A percentile compares a stretch with the other conserved stretches of the same genome.
Evolutionary conservation across 1,140 invertebrate genomes (phyloP).

Genomic region (Cydia pomonella): DNA sequence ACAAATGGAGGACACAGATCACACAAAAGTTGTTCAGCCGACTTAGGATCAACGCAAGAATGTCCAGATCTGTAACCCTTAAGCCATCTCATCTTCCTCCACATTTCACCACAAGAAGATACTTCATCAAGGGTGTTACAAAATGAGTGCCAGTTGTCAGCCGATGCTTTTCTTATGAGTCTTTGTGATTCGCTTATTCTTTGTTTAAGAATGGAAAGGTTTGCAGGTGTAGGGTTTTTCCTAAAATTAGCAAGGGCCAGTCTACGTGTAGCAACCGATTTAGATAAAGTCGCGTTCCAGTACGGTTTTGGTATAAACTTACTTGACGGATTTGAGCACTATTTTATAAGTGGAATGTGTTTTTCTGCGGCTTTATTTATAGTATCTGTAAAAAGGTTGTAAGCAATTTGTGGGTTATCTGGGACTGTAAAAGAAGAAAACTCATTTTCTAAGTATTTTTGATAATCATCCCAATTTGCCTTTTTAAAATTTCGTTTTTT

Average conservation of each 20-base stretch:
- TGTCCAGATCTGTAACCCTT: constrained; percentile 35
- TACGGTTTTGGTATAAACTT: constrained; percentile 38
- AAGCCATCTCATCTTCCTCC: constrained; percentile 43
- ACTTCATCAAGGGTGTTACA: constrained; percentile 32
- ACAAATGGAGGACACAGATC: constrained; percentile 38
- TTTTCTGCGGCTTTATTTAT: constrained; percentile 24
- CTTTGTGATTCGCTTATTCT: constrained; percentile 23
- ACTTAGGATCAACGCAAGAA: constrained; percentile 11
- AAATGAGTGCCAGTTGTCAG: constrained; percentile 29
- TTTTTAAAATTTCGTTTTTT: constrained; percentile 31
- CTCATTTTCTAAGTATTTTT: not conserved
- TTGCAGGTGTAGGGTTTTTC: constrained; percentile 36
- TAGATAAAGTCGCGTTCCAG: constrained; percentile 17
- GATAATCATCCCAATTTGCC: constrained; percentile 39
- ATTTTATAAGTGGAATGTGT: constrained; percentile 38
- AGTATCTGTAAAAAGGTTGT: constrained; percentile 34
- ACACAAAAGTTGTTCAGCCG: constrained; percentile 32
- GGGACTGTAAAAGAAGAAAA: not conserved
- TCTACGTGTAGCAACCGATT: constrained; percentile 27
- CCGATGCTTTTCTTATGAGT: constrained; percentile 33
- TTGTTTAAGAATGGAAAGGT: constrained; percentile 28
- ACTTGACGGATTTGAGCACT: not conserved
- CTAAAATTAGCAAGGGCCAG: constrained; percentile 32
- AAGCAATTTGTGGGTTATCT: constrained; percentile 32
- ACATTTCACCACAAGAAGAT: constrained; percentile 36